These are phyloP conservation scores for Pachypsylla venusta DNA, from an alignment of 1,140 invertebrate species.

Conservation along the genomic window DNA sequence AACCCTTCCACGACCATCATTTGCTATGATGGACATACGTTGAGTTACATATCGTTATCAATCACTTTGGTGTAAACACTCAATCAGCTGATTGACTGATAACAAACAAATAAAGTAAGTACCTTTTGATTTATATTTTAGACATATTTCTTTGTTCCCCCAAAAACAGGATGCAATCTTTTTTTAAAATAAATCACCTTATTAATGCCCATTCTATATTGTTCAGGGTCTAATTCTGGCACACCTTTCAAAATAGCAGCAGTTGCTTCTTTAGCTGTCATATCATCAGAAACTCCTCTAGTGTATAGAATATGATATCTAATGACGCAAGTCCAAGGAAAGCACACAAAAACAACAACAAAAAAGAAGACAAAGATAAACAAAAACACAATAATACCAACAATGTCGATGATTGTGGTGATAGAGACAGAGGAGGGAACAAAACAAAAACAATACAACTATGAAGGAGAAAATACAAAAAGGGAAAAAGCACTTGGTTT, in stretches of 20 bases:
- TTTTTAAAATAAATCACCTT: constrained; percentile 81
- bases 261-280: constrained; percentile 65
- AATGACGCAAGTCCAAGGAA: constrained; percentile 35
- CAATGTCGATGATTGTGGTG: background rate
- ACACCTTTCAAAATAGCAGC: constrained; percentile 74
- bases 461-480: constrained; percentile 18
- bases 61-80: too few relatives aligned
- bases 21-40: too few relatives aligned
- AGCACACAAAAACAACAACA: background rate
- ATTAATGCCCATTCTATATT: constrained; percentile 88
- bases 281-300: constrained; percentile 52
- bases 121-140: too few relatives aligned
- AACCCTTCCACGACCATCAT: too few relatives aligned
- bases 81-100: too few relatives aligned
- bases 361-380: background rate
- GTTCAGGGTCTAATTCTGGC: constrained; percentile 69
- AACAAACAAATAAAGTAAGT: too few relatives aligned
- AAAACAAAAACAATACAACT: constrained; percentile 19
- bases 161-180: too few relatives aligned
- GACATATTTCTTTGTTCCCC: too few relatives aligned
- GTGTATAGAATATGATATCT: constrained; percentile 90
- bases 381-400: too few relatives aligned
- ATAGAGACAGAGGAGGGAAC: background rate
- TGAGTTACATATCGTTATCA: too few relatives aligned
- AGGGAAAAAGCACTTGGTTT: constrained; percentile 18